Evolutionary conservation across 2,888 invertebrate genomes (phyloP), one percentile per base, ranked within the genome.

Genomic region (Plebejus melissa): DNA sequence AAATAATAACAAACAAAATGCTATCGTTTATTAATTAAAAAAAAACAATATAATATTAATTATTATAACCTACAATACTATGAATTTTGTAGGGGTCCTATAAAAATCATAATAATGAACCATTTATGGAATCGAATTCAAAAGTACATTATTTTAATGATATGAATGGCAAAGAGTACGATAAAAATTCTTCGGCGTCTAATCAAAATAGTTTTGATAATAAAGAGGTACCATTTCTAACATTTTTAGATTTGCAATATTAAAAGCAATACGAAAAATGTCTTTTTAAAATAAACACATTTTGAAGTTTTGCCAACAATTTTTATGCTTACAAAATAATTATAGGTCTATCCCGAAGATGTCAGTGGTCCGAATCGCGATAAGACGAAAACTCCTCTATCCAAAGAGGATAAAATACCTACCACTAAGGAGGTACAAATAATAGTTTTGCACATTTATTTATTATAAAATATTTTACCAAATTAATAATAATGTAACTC

Each of bases 311-410:
- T 65, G 65, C 65, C 65, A 65, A 65, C 13, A 65, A 65, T 65
- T 36, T 65, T 65, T 32, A 65, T 11, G 22, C 32, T 65, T 65
- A 65, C 65, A 32, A 65, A 70, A 54, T 50, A 72, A 72, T 72
- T 72, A 54, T 72, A 72, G 72, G 72, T 50, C 13, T 54, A 54
- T 71, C 41, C 46, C 4, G 72, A 72, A 50, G 50, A 72, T 72
- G 16, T 50, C 13, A 50, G 50, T 32, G 22, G 46, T 72, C 50
- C 46, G 50, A 72, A 36, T 32, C 50, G 32, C 13, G 72, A 72
- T 50, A 72, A 72, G 32, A 32, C 32, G 11, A 50, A 72, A 72
- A 54, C 50, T 72, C 72, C 50, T 72, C 16, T 16, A 72, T 1
- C 28, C 13, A 7, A 72, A 50, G 54, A 72, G 11, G 32, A 65